Percentiles rank a stretch among this genome's conserved stretches.
Evolutionary conservation across 2,797 vertebrate genomes (phyloP).

Genomic region (Salmo trutta): DNA sequence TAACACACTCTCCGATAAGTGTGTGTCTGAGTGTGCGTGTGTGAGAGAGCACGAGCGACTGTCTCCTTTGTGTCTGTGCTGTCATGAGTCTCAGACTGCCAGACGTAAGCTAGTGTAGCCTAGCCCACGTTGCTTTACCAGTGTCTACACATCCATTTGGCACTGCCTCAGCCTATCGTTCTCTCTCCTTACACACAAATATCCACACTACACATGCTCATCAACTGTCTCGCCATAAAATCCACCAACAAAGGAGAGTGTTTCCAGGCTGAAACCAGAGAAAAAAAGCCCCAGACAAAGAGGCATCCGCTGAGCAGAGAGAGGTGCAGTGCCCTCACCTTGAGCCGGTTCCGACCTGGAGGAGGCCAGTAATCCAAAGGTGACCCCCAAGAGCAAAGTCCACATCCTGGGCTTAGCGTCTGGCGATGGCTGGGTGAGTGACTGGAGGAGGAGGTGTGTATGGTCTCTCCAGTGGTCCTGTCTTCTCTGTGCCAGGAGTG

Average conservation of each 20-base stretch:
- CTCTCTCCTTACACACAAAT: conserved; percentile 12
- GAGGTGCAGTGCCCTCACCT: conserved; percentile 66
- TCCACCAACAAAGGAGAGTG: conserved; percentile 34
- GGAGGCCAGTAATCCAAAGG: conserved; percentile 74
- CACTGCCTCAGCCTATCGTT: conserved; percentile 31
- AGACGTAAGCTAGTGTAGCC: conserved; percentile 57
- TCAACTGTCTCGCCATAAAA: conserved; percentile 23
- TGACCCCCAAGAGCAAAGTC: conserved; percentile 69
- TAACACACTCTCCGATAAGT: neutral
- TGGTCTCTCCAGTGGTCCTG: conserved; percentile 61
- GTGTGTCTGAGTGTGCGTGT: conserved; percentile 18
- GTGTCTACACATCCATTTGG: conserved; percentile 58
- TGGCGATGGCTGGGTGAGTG: conserved; percentile 54
- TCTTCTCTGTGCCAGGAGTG: conserved; percentile 65
- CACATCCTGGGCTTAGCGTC: conserved; percentile 66
- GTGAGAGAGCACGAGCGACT: conserved; percentile 43
- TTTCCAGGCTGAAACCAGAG: conserved; percentile 22
- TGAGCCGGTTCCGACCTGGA: conserved; percentile 50
- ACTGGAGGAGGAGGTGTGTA: conserved; percentile 53
- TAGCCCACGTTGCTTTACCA: conserved; percentile 57
- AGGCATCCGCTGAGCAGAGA: conserved; percentile 24
- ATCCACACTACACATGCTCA: neutral
- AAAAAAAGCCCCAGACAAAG: conserved; percentile 49
- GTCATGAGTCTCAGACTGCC: conserved; percentile 67
- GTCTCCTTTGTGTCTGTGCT: conserved; percentile 74